Evolutionary conservation across 2,797 vertebrate species (phyloP), one percentile per base, ranked within the genome.

Genomic region (Pterois miles): DNA sequence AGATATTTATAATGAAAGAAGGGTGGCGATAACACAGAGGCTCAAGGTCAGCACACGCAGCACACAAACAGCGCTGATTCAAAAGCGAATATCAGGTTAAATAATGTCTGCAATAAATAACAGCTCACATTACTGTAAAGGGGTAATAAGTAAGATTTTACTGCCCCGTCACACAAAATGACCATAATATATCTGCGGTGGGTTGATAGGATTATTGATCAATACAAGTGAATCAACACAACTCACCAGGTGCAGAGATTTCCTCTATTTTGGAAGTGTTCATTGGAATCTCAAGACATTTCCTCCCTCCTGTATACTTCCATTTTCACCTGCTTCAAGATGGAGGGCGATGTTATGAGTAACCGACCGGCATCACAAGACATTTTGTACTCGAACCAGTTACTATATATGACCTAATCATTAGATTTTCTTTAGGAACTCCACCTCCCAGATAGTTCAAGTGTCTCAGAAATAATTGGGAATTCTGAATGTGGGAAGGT

Each of bases 121-220:
- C 53, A n/a, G 29, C 78, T 78, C 69, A 80, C 82, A 90, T 90
- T 90, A 87, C 82, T 80, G 81, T 88, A 86, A 76, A 71, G 66
- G 84, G 82, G 89, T 80, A 86, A 86, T 88, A 90, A 90, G 85
- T 87, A 87, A 78, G 83, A 87, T 91, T 92, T 90, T 88, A 88
- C 87, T 89, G 86, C 89, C 40, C 65, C 46, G 8, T 81, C 23
- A 1, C 73, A 78, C 75, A 87, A 82, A 91, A 89, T 90, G 83
- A 90, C 84, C 62, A 75, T 80, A 90, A 89, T 91, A 91, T 86
- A 91, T 93, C 88, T 88, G 78, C 38, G 11, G 13, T 18, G 62
- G 67, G 75, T 62, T 91, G 81, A 92, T 91, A 57, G 86, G 78
- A 81, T 83, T 88, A 88, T 90, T 86, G 89, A 92, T 91, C 82